Conservation (phyloP, 2,113 vertebrate genomes). For the Ailuropoda melanoleuca region DNA sequence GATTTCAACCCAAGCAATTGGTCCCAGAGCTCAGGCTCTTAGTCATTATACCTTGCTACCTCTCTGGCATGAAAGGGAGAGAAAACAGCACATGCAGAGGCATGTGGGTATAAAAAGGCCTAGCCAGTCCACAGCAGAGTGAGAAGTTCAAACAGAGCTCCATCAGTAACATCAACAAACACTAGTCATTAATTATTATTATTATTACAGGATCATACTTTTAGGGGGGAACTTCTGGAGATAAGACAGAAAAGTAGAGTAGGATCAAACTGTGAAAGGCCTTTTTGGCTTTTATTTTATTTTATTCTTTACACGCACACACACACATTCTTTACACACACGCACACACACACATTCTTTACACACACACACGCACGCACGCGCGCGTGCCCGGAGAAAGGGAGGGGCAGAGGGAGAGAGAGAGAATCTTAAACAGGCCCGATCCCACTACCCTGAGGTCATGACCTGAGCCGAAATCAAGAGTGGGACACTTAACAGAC, state of each 20-base stretch:
- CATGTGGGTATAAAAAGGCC: background rate
- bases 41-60: background rate
- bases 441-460: background rate
- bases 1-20: background rate
- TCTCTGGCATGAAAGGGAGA: background rate
- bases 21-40: background rate
- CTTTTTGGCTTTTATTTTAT: background rate
- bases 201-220: background rate
- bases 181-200: background rate
- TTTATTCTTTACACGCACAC: no score
- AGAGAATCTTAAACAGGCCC: background rate
- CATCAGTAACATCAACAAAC: background rate
- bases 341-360: no score
- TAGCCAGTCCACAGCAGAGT: background rate
- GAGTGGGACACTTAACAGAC: background rate
- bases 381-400: rapidly evolving
- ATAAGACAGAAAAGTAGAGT: background rate
- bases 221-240: background rate
- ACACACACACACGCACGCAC: rapidly evolving
- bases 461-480: background rate
- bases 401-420: background rate
- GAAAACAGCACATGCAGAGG: background rate
- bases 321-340: no score
- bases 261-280: background rate
- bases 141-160: background rate